Conservation (phyloP, 2,113 vertebrate species). For the Pelmatolapia mariae region DNA sequence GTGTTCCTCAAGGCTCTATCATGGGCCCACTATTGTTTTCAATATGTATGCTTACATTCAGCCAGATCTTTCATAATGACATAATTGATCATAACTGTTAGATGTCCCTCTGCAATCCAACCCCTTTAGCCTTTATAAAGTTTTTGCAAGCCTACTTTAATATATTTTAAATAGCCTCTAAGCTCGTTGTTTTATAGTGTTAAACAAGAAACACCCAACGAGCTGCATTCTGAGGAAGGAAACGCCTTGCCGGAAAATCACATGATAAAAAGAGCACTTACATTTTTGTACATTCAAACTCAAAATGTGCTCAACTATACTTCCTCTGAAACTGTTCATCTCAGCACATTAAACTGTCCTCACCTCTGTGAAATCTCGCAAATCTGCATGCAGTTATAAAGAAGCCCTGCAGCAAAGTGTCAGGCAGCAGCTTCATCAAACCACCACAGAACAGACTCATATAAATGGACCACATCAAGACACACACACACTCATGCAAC, state of each 20-base stretch:
- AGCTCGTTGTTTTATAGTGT: not conserved
- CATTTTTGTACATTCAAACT: not conserved
- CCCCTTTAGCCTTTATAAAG: not conserved
- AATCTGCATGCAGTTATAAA: not conserved
- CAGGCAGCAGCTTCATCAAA: conserved; percentile 18
- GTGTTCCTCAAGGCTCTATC: not conserved
- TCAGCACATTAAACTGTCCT: conserved; percentile 36
- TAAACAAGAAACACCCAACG: not conserved
- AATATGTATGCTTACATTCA: not conserved
- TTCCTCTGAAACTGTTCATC: not conserved
- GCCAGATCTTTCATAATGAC: not conserved
- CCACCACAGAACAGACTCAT: not conserved
- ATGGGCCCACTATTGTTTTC: not conserved
- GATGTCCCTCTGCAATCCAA: not conserved
- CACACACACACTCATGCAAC: not conserved
- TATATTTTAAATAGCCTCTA: not conserved
- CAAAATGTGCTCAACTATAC: not conserved
- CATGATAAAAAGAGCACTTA: not conserved
- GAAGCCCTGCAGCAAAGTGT: conserved; percentile 14
- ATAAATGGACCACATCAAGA: not conserved
- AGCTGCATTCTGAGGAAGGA: not conserved
- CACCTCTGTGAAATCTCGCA: conserved; percentile 2
- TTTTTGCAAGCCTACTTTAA: not conserved
- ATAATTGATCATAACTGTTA: not conserved
- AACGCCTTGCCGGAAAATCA: not conserved